A percentile compares a stretch with the other conserved stretches of the same genome.
phyloP scores from a whole-genome alignment of 2,888 invertebrate genomes.

The Macrophya alboannulata region DNA sequence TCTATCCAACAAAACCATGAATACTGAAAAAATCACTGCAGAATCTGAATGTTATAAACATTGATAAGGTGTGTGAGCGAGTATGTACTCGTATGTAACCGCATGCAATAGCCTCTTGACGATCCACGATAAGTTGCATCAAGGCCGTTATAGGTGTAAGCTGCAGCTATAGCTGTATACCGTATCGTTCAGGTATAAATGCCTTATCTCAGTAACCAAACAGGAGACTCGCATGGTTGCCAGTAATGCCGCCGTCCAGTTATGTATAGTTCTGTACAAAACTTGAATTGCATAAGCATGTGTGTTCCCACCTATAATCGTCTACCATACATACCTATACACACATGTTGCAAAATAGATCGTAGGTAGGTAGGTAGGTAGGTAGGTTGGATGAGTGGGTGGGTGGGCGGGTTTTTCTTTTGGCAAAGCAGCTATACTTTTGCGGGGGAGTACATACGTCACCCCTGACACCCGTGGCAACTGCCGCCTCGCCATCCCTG shows the following conservation, averaged over 20 bases:
- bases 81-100: not conserved
- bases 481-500: slow-evolving; percentile 69
- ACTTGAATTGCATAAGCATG: not conserved
- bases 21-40: not conserved
- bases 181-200: not conserved
- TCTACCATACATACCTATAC: not conserved
- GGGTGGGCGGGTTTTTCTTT: slow-evolving; percentile 27
- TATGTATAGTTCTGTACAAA: not conserved
- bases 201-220: slow-evolving; percentile 44
- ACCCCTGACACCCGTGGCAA: slow-evolving; percentile 65
- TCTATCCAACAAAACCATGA: not conserved
- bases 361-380: not conserved
- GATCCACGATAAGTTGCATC: slow-evolving; percentile 38
- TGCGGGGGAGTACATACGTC: slow-evolving; percentile 73
- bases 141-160: not conserved
- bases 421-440: slow-evolving; percentile 32
- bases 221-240: slow-evolving; percentile 39
- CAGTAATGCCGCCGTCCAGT: not conserved
- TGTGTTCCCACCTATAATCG: slow-evolving; percentile 1
- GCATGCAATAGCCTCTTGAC: slow-evolving; percentile 7
- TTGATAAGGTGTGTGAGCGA: not conserved
- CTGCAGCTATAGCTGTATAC: not conserved
- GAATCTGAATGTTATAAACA: not conserved
- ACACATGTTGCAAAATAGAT: not conserved
- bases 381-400: not conserved